Evolutionary conservation across 2,797 vertebrate genomes (phyloP).

Genomic region (Macropus fuliginosus): DNA sequence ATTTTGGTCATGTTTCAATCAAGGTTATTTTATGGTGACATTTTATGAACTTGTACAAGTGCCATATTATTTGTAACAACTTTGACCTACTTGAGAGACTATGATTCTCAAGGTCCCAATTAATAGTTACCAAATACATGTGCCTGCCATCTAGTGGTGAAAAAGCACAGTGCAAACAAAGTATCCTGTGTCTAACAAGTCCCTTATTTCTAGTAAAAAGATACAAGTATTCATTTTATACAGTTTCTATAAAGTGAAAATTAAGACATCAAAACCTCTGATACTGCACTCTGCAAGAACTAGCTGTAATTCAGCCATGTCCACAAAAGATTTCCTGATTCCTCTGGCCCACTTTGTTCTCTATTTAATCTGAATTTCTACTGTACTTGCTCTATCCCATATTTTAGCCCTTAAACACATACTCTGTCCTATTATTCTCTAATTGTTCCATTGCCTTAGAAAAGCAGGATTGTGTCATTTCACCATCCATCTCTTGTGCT

Average conservation of each 20-base stretch:
- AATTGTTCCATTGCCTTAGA: neutral
- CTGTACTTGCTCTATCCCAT: neutral
- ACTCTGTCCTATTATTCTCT: neutral
- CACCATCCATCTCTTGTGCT: neutral
- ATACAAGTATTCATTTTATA: neutral
- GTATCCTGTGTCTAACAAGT: neutral
- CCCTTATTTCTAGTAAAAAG: neutral
- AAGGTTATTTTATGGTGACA: too few species aligned
- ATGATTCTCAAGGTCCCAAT: neutral
- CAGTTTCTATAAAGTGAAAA: neutral
- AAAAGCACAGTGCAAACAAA: neutral
- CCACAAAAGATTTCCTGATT: neutral
- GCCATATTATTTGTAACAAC: neutral
- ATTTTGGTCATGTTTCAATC: too few species aligned
- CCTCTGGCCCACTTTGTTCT: too few species aligned
- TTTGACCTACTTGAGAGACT: neutral
- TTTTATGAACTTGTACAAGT: neutral
- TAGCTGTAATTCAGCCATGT: neutral
- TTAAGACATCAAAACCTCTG: neutral
- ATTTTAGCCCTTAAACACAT: neutral
- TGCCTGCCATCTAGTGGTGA: neutral
- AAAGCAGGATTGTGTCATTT: neutral
- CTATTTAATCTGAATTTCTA: neutral
- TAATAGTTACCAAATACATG: neutral
- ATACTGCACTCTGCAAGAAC: neutral